Base-by-base conservation (phyloP, 2,113 vertebrate species). In the Lampris incognitus region DNA sequence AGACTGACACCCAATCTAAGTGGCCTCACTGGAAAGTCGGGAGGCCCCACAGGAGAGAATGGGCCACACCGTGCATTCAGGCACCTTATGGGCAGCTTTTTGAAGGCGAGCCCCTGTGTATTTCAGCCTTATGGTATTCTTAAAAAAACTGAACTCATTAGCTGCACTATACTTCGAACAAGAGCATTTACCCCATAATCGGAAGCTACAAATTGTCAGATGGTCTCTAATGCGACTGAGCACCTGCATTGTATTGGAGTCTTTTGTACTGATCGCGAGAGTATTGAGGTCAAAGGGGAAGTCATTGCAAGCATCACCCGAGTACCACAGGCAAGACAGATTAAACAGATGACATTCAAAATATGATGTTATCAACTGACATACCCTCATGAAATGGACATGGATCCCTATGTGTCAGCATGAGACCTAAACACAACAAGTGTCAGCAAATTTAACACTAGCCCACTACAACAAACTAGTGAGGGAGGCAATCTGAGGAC, bases 1-100 rank as follows among this genome's bases (percentile, higher is more conserved):
- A 69, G 50, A 24, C 1, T 39, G 85, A 87, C 80, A 91, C 79
- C 56, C 55, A 79, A 81, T 55, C 72, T 70, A 86, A 84, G 61
- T 37, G 50, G 69, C 68, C 81, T 74, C 51, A 52, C 55, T 69
- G 60, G 48, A 51, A 57, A 65, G 66, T 10, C 38, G 48, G 49
- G n/a, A 44, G 61, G 46, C 24, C 24, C 24, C 24, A 24, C 24
- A 24, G 24, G 24, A 24, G 24, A 24, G 24, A 9, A 37, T 24
- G 62, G 42, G 13, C 64, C 10, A 41, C 61, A 65, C 11, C 39
- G 52, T 60, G 39, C 40, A 61, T 13, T 4, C 3, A 74, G 55
- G 11, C 38, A 37, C 6, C 4, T 46, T 46, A 7, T 46, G 44
- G 44, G 24, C 24, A 50, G 1, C 56, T 48, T 39, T 44, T 13